phyloP scores from a whole-genome alignment of 2,888 invertebrate species.

The Lacanobia wlatinum region DNA sequence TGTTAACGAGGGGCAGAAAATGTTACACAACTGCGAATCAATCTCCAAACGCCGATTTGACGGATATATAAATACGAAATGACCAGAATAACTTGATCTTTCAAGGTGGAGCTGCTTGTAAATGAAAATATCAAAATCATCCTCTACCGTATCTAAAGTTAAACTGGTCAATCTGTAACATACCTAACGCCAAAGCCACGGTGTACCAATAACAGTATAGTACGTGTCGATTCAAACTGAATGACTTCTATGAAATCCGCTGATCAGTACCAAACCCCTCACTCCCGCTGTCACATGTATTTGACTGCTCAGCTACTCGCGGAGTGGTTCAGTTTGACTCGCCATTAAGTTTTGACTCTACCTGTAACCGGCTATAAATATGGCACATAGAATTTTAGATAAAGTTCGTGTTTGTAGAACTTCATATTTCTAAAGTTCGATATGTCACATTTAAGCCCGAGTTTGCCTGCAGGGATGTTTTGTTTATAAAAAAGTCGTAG shows the following conservation, averaged over 20 bases:
- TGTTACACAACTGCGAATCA: constrained; percentile 17
- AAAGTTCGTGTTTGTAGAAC: neutral
- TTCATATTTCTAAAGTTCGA: neutral
- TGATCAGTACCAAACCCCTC: too few relatives aligned
- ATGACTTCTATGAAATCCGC: neutral
- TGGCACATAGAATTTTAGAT: neutral
- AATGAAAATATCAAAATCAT: neutral
- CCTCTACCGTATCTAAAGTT: neutral
- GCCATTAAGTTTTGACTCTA: neutral
- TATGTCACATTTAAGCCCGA: neutral
- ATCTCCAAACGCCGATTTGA: neutral
- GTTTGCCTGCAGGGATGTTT: constrained; percentile 10
- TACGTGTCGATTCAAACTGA: neutral
- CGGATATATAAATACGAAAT: neutral
- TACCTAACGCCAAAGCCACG: neutral
- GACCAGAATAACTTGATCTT: constrained; percentile 1
- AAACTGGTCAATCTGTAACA: neutral
- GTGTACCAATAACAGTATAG: neutral
- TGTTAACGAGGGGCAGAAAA: constrained; percentile 23
- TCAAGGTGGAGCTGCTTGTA: neutral
- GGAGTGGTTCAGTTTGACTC: neutral
- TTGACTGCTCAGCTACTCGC: neutral
- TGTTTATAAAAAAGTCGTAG: neutral
- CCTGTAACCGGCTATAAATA: neutral
- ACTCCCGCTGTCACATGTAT: too few relatives aligned